Conservation (phyloP, 2,888 invertebrate species). For the Itoplectis maculator region DNA sequence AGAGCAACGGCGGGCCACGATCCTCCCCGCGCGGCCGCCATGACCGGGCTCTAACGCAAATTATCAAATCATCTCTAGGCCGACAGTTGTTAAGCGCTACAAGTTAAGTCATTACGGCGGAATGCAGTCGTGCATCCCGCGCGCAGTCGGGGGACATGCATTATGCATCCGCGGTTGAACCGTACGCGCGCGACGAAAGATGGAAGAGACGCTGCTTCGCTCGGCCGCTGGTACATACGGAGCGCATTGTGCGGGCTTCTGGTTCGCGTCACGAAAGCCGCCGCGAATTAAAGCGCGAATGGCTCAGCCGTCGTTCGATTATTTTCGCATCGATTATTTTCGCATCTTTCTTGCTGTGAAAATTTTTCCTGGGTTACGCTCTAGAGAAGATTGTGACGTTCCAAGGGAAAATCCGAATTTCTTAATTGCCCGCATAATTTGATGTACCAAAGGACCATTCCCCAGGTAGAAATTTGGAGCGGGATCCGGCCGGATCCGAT, state of each 20-base stretch:
- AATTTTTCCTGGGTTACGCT: no score
- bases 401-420: no score
- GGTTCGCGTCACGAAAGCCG: background rate
- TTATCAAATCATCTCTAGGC: slow-evolving; percentile 78
- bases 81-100: slow-evolving; percentile 74
- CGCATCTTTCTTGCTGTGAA: no score
- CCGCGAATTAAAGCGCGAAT: background rate
- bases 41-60: slow-evolving; percentile 63
- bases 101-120: slow-evolving; percentile 80
- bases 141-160: slow-evolving; percentile 67
- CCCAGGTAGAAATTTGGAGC: no score
- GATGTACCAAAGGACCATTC: no score
- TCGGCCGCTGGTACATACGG: slow-evolving; percentile 9
- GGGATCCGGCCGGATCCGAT: no score
- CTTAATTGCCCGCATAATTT: no score
- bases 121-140: slow-evolving; percentile 74
- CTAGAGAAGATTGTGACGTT: no score
- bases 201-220: slow-evolving; percentile 42
- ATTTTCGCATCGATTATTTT: background rate
- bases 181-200: slow-evolving; percentile 44
- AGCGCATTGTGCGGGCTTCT: slow-evolving; percentile 12
- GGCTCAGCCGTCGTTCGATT: background rate
- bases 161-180: slow-evolving; percentile 74
- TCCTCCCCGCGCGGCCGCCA: slow-evolving; percentile 54
- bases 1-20: slow-evolving; percentile 61